Conservation (phyloP, 2,797 vertebrate genomes). For the Petrocephalus sullivani region DNA sequence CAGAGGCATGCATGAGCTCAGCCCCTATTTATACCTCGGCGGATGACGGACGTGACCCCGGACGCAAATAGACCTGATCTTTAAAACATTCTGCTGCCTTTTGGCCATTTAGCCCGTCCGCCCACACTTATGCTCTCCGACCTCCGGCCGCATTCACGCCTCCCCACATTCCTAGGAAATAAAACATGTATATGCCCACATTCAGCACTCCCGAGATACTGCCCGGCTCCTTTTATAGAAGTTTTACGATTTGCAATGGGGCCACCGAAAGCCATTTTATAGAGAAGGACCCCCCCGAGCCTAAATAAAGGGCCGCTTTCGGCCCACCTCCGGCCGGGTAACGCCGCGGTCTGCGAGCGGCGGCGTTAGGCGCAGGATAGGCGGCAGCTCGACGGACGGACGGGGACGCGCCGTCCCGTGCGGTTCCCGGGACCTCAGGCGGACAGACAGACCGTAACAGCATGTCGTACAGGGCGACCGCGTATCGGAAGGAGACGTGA, state of each 20-base stretch:
- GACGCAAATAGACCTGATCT: slow-evolving; percentile 23
- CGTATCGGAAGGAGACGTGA: no score
- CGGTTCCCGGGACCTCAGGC: no score
- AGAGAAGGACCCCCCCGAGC: background rate
- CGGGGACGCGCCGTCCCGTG: no score
- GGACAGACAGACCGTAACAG: no score
- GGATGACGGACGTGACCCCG: background rate
- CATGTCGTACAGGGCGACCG: no score
- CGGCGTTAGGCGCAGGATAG: no score
- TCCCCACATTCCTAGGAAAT: background rate
- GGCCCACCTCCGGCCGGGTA: background rate
- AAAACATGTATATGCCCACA: background rate
- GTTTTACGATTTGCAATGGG: background rate
- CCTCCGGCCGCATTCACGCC: background rate
- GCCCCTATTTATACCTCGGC: slow-evolving; percentile 18
- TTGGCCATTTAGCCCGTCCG: background rate
- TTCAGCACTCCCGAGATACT: background rate
- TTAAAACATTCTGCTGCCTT: background rate
- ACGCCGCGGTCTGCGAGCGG: background rate
- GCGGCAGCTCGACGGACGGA: no score
- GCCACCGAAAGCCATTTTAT: background rate
- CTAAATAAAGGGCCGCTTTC: background rate
- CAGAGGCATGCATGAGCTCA: slow-evolving; percentile 15
- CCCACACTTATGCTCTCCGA: background rate
- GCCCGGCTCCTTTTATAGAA: background rate